Percentiles rank a stretch among this genome's conserved stretches.
Evolutionary conservation across 2,113 vertebrate species (phyloP).

Genomic region (Oophaga pumilio): DNA sequence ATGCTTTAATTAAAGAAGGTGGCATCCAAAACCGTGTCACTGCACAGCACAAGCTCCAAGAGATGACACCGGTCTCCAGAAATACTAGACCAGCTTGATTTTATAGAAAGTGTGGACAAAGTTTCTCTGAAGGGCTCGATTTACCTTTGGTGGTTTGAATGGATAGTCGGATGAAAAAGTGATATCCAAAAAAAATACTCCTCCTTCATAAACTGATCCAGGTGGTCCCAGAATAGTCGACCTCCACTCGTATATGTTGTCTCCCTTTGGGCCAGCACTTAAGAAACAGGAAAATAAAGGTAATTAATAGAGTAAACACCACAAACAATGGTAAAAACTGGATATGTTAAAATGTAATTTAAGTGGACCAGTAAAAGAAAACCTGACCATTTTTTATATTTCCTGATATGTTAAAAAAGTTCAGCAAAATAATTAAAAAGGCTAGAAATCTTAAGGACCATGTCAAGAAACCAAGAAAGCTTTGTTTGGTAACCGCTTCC

Average conservation of each 20-base stretch:
- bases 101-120: too few relatives aligned
- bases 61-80: not conserved
- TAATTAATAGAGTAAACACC: not conserved
- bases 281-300: slow-evolving; percentile 56
- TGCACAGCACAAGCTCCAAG: not conserved
- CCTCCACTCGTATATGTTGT: slow-evolving; percentile 98
- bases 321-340: not conserved
- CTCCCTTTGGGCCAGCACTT: slow-evolving; percentile 94
- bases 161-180: slow-evolving; percentile 97
- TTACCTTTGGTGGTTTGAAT: slow-evolving; percentile 98
- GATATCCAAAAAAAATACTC: slow-evolving; percentile 96
- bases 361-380: not conserved
- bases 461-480: too few relatives aligned
- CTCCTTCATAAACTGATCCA: slow-evolving; percentile 95
- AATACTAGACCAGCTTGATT: not conserved
- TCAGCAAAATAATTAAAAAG: too few relatives aligned
- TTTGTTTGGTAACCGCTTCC: too few relatives aligned
- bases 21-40: not conserved
- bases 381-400: too few relatives aligned
- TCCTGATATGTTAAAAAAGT: too few relatives aligned
- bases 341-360: not conserved
- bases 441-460: too few relatives aligned
- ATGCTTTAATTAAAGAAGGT: not conserved
- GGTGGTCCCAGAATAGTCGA: slow-evolving; percentile 96
- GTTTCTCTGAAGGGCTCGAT: slow-evolving; percentile 27